Evolutionary conservation across 2,113 vertebrate species (phyloP), one percentile per base, ranked within the genome.

Genomic region (Phylloscopus whistleri): DNA sequence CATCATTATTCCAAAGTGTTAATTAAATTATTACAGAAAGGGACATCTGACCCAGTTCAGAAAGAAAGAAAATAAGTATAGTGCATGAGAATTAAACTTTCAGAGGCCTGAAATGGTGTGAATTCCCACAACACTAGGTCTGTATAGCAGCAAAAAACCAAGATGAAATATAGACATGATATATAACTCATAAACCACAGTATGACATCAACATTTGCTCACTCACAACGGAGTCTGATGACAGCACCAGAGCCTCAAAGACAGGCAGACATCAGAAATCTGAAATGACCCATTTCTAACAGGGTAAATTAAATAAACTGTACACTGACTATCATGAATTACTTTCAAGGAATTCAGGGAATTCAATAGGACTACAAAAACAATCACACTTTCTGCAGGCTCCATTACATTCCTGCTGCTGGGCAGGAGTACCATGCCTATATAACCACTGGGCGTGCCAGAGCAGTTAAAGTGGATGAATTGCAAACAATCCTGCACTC

Each of bases 11-110:
- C 94, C 96, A 95, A 98, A 97, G 94, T 97, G 95, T 98, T 98
- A 98, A 98, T 98, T 98, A 97, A 98, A 97, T 98, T 98, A 97
- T 97, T 97, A 97, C 89, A 98, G 94, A 98, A 97, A 98, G 93
- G 97, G 97, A 97, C 97, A 98, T 98, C 92, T 97, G 97, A 96
- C 97, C 93, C 96, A 94, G 86, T 89, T 97, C 82, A 96, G 93
- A 96, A 94, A 96, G 94, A 85, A 94, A 95, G 51, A 94, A 89
- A 94, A 17, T 44, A 87, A 90, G 52, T 46, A 74, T n/a, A 87
- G 76, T 95, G 95, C 81, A 92, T 85, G 89, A 97, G 97, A 95
- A 97, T 96, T 95, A 96, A 89, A 94, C 92, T 96, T 97, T 94
- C 63, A 89, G 89, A 87, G 87, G 94, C 94, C 90, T 97, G 76